Base-by-base conservation (phyloP, 1,140 invertebrate species). In the Odontomachus brunneus region DNA sequence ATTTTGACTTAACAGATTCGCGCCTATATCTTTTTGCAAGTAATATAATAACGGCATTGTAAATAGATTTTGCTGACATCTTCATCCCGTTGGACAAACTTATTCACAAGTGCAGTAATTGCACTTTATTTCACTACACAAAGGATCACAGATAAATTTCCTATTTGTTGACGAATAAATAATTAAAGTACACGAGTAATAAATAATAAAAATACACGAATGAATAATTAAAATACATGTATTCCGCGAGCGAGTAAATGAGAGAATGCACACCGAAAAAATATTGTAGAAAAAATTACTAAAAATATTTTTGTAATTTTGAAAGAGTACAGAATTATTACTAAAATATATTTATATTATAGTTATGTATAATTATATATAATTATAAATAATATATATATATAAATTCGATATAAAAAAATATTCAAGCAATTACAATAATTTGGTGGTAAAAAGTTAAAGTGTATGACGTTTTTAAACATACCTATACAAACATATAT, bases 1-100 rank as follows among this genome's bases (percentile, higher is more conserved):
- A 67, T 65, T 9, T 7, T 26, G 24, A 19, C 22, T 51, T 53
- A 51, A 15, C 19, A 73, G 11, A 3, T 11, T 76, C 11, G 33
- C 51, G 22, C 51, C 12, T 9, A 63, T 7, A 51, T 65, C 1
- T 9, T 29, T 26, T 44, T 38, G 24, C 11, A 9, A 14, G 19
- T 57, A 81, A 29, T 22, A 15, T 71, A 59, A 3, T 51, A 86
- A 44, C 63, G 72, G 15, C 55, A n/a, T 59, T 0, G 60, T 3
- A 65, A 85, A 73, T 44, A 78, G 63, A 19, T 1, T 66, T 72
- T 12, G n/a, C 33, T n/a, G 51, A 76, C 26, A 49, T 66, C 66
- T 38, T 4, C 11, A 51, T 73, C 49, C 55, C n/a, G 1, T 71
- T 5, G 24, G 15, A 72, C 29, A 62, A 51, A 17, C 59, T 82